Conservation (phyloP, 53 echinoderm and acorn worm species). For the Apostichopus leukothele region DNA sequence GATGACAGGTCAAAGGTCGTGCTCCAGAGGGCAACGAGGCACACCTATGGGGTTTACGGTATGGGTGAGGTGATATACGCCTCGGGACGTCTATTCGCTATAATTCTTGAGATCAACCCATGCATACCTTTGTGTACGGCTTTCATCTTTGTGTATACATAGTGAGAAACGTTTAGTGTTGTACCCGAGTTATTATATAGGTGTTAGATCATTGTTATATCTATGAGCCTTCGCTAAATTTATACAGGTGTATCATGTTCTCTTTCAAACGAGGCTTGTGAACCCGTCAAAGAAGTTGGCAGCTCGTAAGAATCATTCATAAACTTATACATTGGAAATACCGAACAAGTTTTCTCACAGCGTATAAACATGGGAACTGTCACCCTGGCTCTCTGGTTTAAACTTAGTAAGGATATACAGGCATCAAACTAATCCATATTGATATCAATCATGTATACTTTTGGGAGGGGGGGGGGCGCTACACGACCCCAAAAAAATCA, state of each 20-base stretch:
- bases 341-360: too few relatives aligned
- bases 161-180: background rate
- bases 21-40: background rate
- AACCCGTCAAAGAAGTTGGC: background rate
- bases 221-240: background rate
- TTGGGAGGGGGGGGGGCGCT: too few relatives aligned
- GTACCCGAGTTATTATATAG: too few relatives aligned
- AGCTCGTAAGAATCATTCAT: too few relatives aligned
- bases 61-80: slow-evolving; percentile 11
- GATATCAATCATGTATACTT: too few relatives aligned
- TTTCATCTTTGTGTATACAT: background rate
- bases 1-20: background rate
- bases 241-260: background rate
- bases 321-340: too few relatives aligned
- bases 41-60: slow-evolving; percentile 33
- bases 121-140: background rate
- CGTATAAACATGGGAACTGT: too few relatives aligned
- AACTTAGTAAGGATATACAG: too few relatives aligned
- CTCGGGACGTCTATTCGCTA: background rate
- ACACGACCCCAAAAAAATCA: too few relatives aligned
- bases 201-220: too few relatives aligned
- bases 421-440: too few relatives aligned
- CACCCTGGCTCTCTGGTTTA: too few relatives aligned
- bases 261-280: background rate
- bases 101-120: background rate